Evolutionary conservation across 2,888 invertebrate species (phyloP).

Genomic region (Gastrophysa polygoni): DNA sequence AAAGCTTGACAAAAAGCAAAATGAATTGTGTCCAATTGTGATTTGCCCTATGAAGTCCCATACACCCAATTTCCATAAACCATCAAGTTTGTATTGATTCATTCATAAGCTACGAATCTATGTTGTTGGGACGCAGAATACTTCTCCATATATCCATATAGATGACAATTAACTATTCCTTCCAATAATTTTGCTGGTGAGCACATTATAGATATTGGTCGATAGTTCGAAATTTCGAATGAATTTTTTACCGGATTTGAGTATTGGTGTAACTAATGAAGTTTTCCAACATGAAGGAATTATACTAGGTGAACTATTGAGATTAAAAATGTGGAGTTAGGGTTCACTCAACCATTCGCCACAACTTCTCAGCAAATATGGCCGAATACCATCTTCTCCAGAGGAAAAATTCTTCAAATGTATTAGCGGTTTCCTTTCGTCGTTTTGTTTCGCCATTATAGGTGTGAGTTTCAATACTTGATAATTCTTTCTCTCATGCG

Average conservation of each 20-base stretch:
- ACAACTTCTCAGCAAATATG: not conserved
- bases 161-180: too few relatives aligned
- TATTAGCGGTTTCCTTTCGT: not conserved
- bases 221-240: too few relatives aligned
- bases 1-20: not conserved
- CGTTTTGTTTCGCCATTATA: too few relatives aligned
- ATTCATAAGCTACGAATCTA: not conserved
- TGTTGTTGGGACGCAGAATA: not conserved
- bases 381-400: not conserved
- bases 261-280: not conserved
- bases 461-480: too few relatives aligned
- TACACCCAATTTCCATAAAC: not conserved
- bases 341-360: not conserved
- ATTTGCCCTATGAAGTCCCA: not conserved
- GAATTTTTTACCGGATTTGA: not conserved
- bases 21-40: not conserved
- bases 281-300: not conserved
- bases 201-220: too few relatives aligned
- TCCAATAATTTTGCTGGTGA: not conserved
- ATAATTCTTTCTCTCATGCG: too few relatives aligned
- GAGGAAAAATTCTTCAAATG: not conserved
- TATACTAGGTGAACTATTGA: not conserved
- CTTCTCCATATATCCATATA: not conserved
- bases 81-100: not conserved
- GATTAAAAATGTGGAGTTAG: not conserved